A percentile compares a stretch with the other conserved stretches of the same genome.
These are phyloP conservation scores for Dolichotis patagonum DNA, from an alignment of 2,113 vertebrate genomes.

Conservation along the genomic window DNA sequence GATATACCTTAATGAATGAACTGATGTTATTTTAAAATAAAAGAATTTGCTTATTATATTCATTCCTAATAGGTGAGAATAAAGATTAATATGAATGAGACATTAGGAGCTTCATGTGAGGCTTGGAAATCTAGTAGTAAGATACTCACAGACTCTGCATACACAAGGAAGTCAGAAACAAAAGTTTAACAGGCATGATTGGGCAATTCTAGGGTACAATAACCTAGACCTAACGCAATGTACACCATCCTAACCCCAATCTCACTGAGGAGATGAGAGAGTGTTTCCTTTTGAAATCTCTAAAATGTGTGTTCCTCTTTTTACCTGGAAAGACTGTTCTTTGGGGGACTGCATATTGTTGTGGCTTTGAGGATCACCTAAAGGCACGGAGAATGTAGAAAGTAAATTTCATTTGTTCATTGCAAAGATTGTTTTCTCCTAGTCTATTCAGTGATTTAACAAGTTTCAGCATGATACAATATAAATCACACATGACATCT, in stretches of 20 bases:
- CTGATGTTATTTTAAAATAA: conserved; percentile 35
- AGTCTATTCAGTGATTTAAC: conserved; percentile 52
- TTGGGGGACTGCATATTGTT: background rate
- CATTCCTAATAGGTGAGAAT: background rate
- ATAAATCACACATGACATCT: conserved; percentile 75
- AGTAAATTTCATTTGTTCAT: background rate
- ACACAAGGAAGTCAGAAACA: background rate
- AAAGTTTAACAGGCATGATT: background rate
- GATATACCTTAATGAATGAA: background rate
- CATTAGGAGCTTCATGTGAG: background rate
- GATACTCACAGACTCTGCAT: background rate
- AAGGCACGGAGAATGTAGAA: background rate
- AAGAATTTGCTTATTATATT: background rate
- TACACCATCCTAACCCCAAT: background rate
- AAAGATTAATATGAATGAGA: background rate
- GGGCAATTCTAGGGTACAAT: background rate
- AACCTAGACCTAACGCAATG: background rate
- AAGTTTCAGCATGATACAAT: conserved; percentile 39
- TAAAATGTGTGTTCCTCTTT: background rate
- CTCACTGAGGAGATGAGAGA: background rate
- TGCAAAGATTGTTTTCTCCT: conserved; percentile 8
- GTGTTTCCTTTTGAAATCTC: background rate
- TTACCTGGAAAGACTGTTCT: background rate
- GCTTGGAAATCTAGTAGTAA: background rate
- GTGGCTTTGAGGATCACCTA: background rate